A percentile compares a stretch with the other conserved stretches of the same genome.
Conservation (phyloP, 2,888 invertebrate genomes). For the Drosophila prolongata region DNA sequence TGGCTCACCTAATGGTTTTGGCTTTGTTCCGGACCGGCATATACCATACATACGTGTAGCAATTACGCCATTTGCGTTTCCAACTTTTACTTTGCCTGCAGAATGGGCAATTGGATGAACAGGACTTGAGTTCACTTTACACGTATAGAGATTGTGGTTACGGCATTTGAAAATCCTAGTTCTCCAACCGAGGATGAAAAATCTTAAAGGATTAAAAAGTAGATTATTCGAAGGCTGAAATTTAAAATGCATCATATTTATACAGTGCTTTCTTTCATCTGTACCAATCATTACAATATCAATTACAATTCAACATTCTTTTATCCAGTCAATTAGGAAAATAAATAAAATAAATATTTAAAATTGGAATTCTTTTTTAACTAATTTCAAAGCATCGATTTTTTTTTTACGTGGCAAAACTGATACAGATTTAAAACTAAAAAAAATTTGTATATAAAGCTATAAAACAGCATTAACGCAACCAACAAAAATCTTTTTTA, state of each 20-base stretch:
- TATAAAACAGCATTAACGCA: no score
- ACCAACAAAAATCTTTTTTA: no score
- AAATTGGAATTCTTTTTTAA: no score
- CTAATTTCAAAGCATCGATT: no score
- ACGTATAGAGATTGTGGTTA: slow-evolving; percentile 4
- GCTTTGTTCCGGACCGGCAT: slow-evolving; percentile 18
- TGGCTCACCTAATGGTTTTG: slow-evolving; percentile 67
- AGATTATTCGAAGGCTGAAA: neutral
- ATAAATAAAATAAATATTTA: no score
- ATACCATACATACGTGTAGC: slow-evolving; percentile 61
- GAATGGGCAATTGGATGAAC: slow-evolving; percentile 56
- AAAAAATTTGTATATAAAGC: no score
- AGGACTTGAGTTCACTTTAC: slow-evolving; percentile 20
- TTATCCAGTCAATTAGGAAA: no score
- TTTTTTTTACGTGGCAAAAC: no score
- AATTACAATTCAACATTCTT: no score
- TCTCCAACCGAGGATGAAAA: neutral
- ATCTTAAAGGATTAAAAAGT: neutral
- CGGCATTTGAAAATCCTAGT: neutral
- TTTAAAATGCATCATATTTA: neutral
- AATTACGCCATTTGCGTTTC: slow-evolving; percentile 66
- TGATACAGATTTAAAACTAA: no score
- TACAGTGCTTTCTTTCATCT: no score
- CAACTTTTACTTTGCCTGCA: slow-evolving; percentile 66
- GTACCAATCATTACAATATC: no score